Evolutionary conservation across 2,888 invertebrate genomes (phyloP).

Genomic region (Clusia tigrina): DNA sequence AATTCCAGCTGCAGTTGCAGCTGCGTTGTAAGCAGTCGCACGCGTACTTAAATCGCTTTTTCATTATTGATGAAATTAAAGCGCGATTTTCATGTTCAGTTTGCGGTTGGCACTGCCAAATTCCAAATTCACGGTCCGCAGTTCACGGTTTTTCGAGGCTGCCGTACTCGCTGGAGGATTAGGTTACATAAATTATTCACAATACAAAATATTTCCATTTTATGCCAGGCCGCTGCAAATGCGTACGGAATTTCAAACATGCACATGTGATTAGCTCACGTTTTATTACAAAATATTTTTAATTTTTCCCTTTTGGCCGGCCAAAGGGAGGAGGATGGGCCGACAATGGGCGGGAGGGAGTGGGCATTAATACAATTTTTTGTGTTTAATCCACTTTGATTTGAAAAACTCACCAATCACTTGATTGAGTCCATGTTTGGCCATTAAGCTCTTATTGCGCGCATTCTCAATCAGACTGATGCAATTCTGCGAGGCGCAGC

Average conservation of each 20-base stretch:
- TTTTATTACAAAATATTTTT: too few relatives aligned
- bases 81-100: conserved; percentile 32
- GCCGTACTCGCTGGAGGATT: neutral
- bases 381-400: too few relatives aligned
- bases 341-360: too few relatives aligned
- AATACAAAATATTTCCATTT: neutral
- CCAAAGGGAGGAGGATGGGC: too few relatives aligned
- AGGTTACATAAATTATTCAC: neutral
- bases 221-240: neutral
- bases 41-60: conserved; percentile 48
- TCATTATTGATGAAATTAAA: conserved; percentile 51
- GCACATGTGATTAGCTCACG: too few relatives aligned
- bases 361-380: too few relatives aligned
- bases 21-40: too few relatives aligned
- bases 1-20: too few relatives aligned
- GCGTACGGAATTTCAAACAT: neutral
- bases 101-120: conserved; percentile 27
- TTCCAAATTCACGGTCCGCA: neutral
- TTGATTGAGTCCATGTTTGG: conserved; percentile 59
- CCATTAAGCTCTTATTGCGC: conserved; percentile 72
- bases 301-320: too few relatives aligned
- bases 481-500: conserved; percentile 83
- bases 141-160: conserved; percentile 15
- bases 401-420: conserved; percentile 62
- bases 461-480: conserved; percentile 81